Evolutionary conservation across 2,797 vertebrate genomes (phyloP).

Genomic region (Lepidocolaptes lacrymiger): DNA sequence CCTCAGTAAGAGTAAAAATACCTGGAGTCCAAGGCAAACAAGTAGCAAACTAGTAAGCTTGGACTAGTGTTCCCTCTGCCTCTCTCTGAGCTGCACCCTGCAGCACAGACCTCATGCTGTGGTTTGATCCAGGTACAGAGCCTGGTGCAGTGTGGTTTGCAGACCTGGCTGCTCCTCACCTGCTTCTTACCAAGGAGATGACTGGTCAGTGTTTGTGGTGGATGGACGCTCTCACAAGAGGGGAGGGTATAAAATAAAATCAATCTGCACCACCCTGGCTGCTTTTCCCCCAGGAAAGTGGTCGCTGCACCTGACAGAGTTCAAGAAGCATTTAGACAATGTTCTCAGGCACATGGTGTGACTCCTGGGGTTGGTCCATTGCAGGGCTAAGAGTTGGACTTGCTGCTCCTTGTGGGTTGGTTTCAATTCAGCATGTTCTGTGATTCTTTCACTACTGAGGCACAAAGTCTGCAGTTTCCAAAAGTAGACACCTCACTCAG

Average conservation of each 20-base stretch:
- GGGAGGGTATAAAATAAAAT: neutral
- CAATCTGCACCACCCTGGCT: neutral
- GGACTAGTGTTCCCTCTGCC: neutral
- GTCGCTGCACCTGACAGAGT: neutral
- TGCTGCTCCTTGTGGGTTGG: neutral
- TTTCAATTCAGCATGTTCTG: neutral
- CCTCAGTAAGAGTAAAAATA: neutral
- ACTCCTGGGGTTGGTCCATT: neutral
- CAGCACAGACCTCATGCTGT: rapidly evolving
- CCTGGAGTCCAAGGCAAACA: neutral
- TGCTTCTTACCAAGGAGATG: neutral
- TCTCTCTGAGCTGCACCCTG: neutral
- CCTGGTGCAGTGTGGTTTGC: neutral
- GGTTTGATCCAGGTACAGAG: neutral
- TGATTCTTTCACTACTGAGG: neutral
- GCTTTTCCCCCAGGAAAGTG: neutral
- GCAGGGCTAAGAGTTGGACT: neutral
- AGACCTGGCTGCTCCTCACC: neutral
- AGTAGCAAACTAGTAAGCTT: neutral
- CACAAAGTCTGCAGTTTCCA: neutral
- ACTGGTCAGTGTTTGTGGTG: neutral
- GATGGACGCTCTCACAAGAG: neutral
- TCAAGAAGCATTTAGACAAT: neutral
- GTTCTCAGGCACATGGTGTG: neutral
- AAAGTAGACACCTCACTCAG: neutral